Base-by-base conservation (phyloP, 2,797 vertebrate genomes). In the Gorsachius magnificus region DNA sequence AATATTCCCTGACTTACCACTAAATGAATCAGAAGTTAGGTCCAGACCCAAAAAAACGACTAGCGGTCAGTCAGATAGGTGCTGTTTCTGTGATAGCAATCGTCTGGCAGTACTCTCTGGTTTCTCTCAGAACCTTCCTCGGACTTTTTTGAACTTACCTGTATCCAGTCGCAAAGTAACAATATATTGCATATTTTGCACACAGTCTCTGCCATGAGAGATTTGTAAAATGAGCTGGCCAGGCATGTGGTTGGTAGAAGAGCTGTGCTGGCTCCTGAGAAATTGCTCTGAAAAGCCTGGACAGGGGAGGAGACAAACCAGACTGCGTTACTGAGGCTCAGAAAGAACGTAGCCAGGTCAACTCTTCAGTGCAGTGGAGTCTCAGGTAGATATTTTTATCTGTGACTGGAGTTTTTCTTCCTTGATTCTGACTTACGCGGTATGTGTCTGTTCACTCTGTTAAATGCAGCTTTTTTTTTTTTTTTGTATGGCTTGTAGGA, bases 1-100 rank as follows among this genome's bases (percentile, higher is more conserved):
- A 4, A 7, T 46, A n/a, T 93, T 93, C 57, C 46, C 72, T 89
- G 69, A 51, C 25, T 76, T 91, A 56, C 54, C 19, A 29, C 51
- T 91, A 61, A 97, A 93, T 89, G 41, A 87, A 89, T 94, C 72
- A 72, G 53, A 50, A 80, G 60, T 65, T 85, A 20, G 60, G 46
- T 90, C 41, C 75, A 80, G 63, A 18, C 53, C 71, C 64, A 78
- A 54, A 89, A 89, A 77, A 63, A 56, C 11, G 92, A 36, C 48
- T 63, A 53, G 33, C 8, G 43, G 77, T 64, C 71, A 31, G 11
- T 81, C 38, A 60, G 80, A 61, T 33, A 6, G 13, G 43, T 50
- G 68, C 22, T 79, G 58, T 78, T 64, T 63, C 58, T 33, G 48
- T 31, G 13, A 12, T 45, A 64, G 4, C 46, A 25, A 45, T 86